Conservation (phyloP, 2,888 invertebrate genomes). For the Macrophya alboannulata region DNA sequence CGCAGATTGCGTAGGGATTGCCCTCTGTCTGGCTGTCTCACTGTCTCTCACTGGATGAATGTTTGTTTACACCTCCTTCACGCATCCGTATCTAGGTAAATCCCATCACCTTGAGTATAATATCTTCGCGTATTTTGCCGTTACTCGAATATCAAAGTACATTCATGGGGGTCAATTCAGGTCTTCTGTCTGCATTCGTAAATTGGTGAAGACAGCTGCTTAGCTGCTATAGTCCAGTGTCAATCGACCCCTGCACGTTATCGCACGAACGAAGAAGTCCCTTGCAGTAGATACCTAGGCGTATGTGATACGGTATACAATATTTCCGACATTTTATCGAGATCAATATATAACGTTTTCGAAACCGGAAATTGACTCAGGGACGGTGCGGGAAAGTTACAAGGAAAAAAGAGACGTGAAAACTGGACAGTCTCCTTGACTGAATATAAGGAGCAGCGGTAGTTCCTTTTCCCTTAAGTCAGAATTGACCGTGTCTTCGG, state of each 20-base stretch:
- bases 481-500: neutral
- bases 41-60: conserved; percentile 1
- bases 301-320: neutral
- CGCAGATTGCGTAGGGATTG: conserved; percentile 51
- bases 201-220: neutral
- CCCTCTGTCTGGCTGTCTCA: conserved; percentile 18
- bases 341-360: conserved; percentile 43
- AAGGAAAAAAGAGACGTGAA: conserved; percentile 1
- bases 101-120: conserved; percentile 8
- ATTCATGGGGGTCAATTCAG: neutral
- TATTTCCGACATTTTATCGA: conserved; percentile 28
- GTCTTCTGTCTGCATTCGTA: conserved; percentile 1
- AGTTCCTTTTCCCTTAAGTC: neutral
- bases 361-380: conserved; percentile 41
- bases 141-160: neutral
- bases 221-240: neutral
- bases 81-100: neutral
- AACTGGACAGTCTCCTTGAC: neutral
- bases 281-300: neutral
- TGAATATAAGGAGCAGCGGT: neutral
- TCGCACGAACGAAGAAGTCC: neutral
- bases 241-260: neutral
- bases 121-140: conserved; percentile 14
- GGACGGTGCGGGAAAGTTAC: neutral
- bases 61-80: neutral